Evolutionary conservation across 64 coral and sea anemone genomes (phyloP), one percentile per base, ranked within the genome.

Genomic region (Trachythela sp.): DNA sequence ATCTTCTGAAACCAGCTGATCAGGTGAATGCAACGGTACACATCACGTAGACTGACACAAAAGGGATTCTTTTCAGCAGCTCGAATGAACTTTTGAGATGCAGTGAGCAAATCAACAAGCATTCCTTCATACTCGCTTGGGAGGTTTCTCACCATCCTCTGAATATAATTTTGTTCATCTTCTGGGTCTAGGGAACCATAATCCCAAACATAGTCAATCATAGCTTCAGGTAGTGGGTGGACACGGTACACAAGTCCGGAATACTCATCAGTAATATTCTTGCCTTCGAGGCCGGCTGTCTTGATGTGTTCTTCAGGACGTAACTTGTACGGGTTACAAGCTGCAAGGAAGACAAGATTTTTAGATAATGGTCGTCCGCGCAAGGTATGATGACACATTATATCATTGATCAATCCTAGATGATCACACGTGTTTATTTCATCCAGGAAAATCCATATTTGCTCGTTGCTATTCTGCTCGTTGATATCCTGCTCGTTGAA

Each of bases 201-300:
- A 83, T 97, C 95, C 95, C 95, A 97, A 8, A 97, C 95, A 87
- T 94, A 97, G 51, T 97, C 95, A 34, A 94, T 94, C 95, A 97
- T 97, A 30, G 95, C 94, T 35, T 97, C 95, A 1, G 95, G 95
- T 36, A 97, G 87, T 24, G 95, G 95, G 50, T 97, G 92, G 34
- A 97, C 95, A 29, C 95, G 92, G 39, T 97, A 97, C 0, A 97
- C 95, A 45, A 97, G 64, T 83, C 85, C 90, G 0, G 95, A 97
- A 64, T 92, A 92, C 75, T 97, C 92, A 88, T 97, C 95, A 31
- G 68, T 26, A 4, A 85, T 60, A 0, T 80, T 91, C 83, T 97
- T 97, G 9, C 88, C 95, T 86, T 85, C 80, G 58, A 97, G 30
- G 22, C 95, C 95, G 32, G 95, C 92, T 1, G 95, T 97, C 86